A percentile compares a stretch with the other conserved stretches of the same genome.
phyloP scores from a whole-genome alignment of 2,797 vertebrate genomes.

The Merluccius polli region DNA sequence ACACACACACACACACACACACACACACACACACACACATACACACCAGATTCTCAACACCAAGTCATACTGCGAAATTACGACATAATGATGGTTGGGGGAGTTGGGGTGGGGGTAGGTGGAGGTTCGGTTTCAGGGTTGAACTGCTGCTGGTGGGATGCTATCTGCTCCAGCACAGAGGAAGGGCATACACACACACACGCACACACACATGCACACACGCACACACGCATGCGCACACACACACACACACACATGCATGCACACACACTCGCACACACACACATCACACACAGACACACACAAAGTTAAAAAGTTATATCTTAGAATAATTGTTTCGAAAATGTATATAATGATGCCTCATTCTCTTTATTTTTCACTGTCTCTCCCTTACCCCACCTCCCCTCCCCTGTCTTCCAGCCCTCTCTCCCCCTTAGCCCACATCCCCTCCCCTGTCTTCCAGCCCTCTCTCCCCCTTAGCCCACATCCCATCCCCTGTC shows the following conservation, averaged over 20 bases:
- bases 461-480: no score
- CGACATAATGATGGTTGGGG: conserved; percentile 64
- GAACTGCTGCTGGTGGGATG: conserved; percentile 61
- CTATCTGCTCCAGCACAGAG: conserved; percentile 62
- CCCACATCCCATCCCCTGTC: no score
- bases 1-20: neutral
- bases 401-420: no score
- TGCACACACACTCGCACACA: no score
- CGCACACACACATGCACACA: neutral
- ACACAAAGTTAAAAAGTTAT: neutral
- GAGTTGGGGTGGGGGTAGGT: neutral
- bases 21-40: neutral
- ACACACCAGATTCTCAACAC: conserved; percentile 46
- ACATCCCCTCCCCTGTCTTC: no score
- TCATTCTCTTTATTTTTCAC: no score
- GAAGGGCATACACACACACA: conserved; percentile 17
- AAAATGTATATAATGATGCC: no score
- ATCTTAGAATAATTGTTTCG: no score
- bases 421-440: no score
- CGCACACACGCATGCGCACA: neutral
- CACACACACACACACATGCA: neutral
- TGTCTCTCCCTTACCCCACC: no score
- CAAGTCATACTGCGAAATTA: conserved; percentile 67
- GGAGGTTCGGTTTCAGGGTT: conserved; percentile 58
- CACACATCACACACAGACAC: no score